Evolutionary conservation across 35 echinoderm and acorn worm genomes (phyloP).

Genomic region (Holothuria glaberrima): DNA sequence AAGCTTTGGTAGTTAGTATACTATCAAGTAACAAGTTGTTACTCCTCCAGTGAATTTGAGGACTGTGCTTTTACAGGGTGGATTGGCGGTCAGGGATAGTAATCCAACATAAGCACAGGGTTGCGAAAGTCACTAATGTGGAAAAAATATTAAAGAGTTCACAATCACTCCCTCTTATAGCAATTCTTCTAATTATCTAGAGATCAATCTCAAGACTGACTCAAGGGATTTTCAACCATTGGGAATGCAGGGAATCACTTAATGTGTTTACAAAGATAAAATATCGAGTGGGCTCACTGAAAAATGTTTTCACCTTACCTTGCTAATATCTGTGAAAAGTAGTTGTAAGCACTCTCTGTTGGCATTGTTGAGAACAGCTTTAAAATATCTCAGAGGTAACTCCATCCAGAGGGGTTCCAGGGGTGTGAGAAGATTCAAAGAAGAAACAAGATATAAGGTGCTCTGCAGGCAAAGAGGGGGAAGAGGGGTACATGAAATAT

Average conservation of each 20-base stretch:
- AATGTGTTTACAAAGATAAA: background rate
- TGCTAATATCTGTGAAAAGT: conserved; percentile 10
- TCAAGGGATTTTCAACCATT: no score
- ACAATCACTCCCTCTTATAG: no score
- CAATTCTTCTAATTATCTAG: no score
- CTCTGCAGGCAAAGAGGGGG: conserved; percentile 50
- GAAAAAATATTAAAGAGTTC: no score
- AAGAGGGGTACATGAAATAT: background rate
- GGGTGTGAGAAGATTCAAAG: conserved; percentile 57
- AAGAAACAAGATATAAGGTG: conserved; percentile 46
- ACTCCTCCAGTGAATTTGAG: no score
- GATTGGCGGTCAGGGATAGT: no score
- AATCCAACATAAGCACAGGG: no score
- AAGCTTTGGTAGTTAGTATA: no score
- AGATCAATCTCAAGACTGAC: no score
- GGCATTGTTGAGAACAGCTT: conserved; percentile 62
- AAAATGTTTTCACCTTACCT: background rate
- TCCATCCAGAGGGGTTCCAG: conserved; percentile 67
- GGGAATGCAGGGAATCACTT: background rate
- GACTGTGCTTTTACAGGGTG: no score
- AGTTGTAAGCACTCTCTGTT: conserved; percentile 49
- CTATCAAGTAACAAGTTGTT: no score
- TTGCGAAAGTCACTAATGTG: no score
- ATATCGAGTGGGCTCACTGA: background rate
- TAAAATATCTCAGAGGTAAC: conserved; percentile 59